Percentiles rank a stretch among this genome's conserved stretches.
Conservation (phyloP, 2,888 invertebrate genomes). For the Lepidonotus clava region DNA sequence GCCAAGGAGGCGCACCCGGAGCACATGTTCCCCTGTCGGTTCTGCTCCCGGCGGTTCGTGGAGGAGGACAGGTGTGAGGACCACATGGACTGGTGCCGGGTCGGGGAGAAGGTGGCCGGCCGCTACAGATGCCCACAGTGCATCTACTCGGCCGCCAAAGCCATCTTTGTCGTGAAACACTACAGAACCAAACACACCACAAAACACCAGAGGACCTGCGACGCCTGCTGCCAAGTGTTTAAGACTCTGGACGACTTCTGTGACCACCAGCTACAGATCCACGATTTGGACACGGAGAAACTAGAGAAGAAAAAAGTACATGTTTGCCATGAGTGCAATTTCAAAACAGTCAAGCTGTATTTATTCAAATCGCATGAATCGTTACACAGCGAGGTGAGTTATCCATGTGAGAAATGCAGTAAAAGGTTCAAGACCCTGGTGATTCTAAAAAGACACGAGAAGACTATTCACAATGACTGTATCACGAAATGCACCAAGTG, state of each 20-base stretch:
- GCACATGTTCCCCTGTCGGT: background rate
- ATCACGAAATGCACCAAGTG: background rate
- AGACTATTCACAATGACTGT: background rate
- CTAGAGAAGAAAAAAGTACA: background rate
- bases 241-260: background rate
- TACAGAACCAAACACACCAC: conserved; percentile 39
- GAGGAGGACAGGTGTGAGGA: background rate
- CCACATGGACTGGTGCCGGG: conserved; percentile 46
- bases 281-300: background rate
- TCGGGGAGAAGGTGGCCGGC: background rate
- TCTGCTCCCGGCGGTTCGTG: background rate
- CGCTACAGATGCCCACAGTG: conserved; percentile 23
- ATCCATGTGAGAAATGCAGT: background rate
- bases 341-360: conserved; percentile 6
- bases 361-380: background rate
- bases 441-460: conserved; percentile 29
- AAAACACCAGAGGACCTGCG: background rate
- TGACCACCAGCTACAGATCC: conserved; percentile 1
- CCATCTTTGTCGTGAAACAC: background rate
- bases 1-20: background rate
- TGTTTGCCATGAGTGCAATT: background rate
- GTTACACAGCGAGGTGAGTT: background rate
- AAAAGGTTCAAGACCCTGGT: conserved; percentile 9
- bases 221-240: background rate
- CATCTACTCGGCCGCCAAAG: conserved; percentile 17